phyloP scores from a whole-genome alignment of 1,140 invertebrate species.

The Subanguina moxae region DNA sequence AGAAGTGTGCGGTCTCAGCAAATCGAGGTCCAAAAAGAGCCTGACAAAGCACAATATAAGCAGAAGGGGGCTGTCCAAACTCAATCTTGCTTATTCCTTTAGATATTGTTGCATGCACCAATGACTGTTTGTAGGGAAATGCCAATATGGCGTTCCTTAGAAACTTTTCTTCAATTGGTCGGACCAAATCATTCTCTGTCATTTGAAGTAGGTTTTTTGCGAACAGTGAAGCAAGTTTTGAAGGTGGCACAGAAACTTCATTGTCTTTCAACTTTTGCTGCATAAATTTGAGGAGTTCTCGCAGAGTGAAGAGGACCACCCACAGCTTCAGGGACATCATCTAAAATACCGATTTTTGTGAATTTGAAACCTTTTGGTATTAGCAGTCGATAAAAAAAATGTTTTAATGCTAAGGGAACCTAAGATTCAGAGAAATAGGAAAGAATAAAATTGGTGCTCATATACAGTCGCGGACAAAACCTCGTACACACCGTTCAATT shows the following conservation, averaged over 20 bases:
- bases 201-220: constrained; percentile 30
- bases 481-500: too few species aligned
- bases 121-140: constrained; percentile 54
- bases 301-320: constrained; percentile 45
- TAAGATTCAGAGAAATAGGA: not conserved
- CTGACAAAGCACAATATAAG: constrained; percentile 71
- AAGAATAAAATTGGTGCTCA: not conserved
- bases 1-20: constrained; percentile 70
- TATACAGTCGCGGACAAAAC: too few species aligned
- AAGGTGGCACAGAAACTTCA: not conserved
- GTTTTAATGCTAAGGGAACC: not conserved
- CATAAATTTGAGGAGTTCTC: constrained; percentile 51
- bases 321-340: constrained; percentile 56
- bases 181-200: constrained; percentile 15
- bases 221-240: constrained; percentile 17
- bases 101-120: constrained; percentile 44
- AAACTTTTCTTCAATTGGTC: constrained; percentile 39
- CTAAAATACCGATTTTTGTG: constrained; percentile 16
- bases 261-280: constrained; percentile 23
- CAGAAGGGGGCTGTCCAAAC: constrained; percentile 62
- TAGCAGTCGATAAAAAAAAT: not conserved
- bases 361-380: constrained; percentile 15
- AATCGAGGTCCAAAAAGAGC: constrained; percentile 78
- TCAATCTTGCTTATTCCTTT: constrained; percentile 24
- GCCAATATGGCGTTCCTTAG: constrained; percentile 38